Evolutionary conservation across 2,797 vertebrate genomes (phyloP).

Genomic region (Oreochromis grahami): DNA sequence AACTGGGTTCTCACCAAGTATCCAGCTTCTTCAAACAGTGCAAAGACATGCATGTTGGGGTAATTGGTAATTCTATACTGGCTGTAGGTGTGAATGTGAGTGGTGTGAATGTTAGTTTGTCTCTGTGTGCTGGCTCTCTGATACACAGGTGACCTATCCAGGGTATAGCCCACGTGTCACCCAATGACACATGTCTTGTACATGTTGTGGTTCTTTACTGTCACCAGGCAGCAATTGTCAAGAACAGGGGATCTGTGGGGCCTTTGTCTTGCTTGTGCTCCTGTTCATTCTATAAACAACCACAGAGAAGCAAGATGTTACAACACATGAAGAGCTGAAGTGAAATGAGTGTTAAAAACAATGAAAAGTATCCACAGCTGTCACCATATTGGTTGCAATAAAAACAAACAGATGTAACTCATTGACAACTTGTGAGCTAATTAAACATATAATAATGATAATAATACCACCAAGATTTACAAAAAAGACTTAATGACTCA

Average conservation of each 20-base stretch:
- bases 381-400: background rate
- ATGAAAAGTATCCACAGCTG: background rate
- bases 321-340: background rate
- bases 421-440: background rate
- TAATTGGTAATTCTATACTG: background rate
- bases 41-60: background rate
- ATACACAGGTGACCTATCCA: background rate
- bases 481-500: background rate
- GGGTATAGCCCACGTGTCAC: background rate
- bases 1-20: background rate
- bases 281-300: background rate
- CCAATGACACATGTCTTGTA: background rate
- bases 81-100: background rate
- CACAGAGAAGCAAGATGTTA: background rate
- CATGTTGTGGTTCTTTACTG: background rate
- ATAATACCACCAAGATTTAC: background rate
- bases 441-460: background rate
- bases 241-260: background rate
- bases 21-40: background rate
- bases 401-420: background rate
- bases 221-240: background rate
- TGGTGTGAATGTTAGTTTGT: background rate
- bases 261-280: background rate
- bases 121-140: background rate
- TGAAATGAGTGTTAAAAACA: background rate